These are phyloP conservation scores for Sesia apiformis DNA, from an alignment of 2,888 invertebrate genomes.

Conservation along the genomic window DNA sequence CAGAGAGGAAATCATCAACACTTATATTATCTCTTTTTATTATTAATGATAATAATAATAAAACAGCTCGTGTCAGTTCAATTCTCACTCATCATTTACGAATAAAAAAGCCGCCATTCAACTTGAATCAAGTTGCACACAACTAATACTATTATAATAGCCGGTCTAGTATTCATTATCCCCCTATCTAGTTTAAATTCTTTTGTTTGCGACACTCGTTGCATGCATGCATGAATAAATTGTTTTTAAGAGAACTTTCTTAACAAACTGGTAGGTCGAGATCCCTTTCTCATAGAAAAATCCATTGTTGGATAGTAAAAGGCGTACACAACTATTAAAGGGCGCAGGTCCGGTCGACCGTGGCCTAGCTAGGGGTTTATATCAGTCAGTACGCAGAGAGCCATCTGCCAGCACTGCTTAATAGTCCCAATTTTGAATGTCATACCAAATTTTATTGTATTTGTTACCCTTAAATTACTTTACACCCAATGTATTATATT, in stretches of 20 bases:
- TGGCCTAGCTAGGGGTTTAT: neutral
- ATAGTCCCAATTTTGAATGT: too few species aligned
- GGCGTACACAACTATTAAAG: constrained; percentile 58
- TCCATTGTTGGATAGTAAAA: constrained; percentile 66
- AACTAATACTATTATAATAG: constrained; percentile 68
- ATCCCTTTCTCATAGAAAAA: constrained; percentile 71
- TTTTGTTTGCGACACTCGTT: constrained; percentile 61
- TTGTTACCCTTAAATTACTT: too few species aligned
- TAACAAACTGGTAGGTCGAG: constrained; percentile 73
- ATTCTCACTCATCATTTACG: neutral
- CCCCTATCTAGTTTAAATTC: constrained; percentile 71
- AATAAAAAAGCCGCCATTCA: constrained; percentile 17
- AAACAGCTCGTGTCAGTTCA: neutral
- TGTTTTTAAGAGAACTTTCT: constrained; percentile 54
- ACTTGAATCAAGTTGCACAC: constrained; percentile 47
- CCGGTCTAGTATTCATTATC: constrained; percentile 69
- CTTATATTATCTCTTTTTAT: too few species aligned
- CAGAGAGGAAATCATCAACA: too few species aligned
- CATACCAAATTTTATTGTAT: too few species aligned
- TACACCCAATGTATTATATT: too few species aligned
- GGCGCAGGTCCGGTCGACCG: constrained; percentile 51
- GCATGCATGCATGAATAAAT: constrained; percentile 72
- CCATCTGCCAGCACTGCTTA: too few species aligned
- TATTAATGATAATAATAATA: too few species aligned
- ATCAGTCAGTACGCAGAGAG: neutral